A percentile compares a stretch with the other conserved stretches of the same genome.
Conservation (phyloP, 2,888 invertebrate species). For the Scrobipalpa atriplicella region DNA sequence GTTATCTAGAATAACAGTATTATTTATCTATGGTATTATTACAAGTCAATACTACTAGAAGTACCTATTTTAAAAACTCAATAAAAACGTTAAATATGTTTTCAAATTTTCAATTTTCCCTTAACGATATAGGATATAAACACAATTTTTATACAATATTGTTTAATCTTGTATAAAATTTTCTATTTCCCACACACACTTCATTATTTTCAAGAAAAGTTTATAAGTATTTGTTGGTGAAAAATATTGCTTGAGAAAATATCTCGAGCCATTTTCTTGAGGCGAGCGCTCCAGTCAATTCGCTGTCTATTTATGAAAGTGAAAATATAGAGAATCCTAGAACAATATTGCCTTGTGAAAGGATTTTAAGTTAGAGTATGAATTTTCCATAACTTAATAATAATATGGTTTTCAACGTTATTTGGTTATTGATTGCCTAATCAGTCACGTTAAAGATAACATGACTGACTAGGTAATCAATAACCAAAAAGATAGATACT, state of each 20-base stretch:
- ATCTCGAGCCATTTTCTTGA: slow-evolving; percentile 6
- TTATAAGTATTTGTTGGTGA: slow-evolving; percentile 7
- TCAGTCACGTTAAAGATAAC: no score
- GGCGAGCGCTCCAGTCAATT: slow-evolving; percentile 7
- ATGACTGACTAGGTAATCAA: no score
- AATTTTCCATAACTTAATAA: no score
- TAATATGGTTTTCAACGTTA: not conserved
- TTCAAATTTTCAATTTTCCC: not conserved
- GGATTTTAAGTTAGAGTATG: not conserved
- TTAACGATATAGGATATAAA: no score
- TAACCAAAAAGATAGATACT: no score
- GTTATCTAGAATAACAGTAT: no score
- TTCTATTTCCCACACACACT: slow-evolving; percentile 9
- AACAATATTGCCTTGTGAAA: slow-evolving; percentile 2
- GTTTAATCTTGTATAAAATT: slow-evolving; percentile 6
- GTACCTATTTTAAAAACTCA: no score
- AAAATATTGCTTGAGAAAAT: slow-evolving; percentile 9
- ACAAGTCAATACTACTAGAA: no score
- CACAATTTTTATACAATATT: not conserved
- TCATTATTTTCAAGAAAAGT: slow-evolving; percentile 9
- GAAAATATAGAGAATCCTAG: slow-evolving; percentile 1
- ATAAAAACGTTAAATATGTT: not conserved
- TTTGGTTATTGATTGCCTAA: not conserved
- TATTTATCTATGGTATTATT: no score
- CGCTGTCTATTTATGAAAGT: slow-evolving; percentile 1